phyloP scores from a whole-genome alignment of 2,888 invertebrate genomes.

The Phaedon cochleariae region DNA sequence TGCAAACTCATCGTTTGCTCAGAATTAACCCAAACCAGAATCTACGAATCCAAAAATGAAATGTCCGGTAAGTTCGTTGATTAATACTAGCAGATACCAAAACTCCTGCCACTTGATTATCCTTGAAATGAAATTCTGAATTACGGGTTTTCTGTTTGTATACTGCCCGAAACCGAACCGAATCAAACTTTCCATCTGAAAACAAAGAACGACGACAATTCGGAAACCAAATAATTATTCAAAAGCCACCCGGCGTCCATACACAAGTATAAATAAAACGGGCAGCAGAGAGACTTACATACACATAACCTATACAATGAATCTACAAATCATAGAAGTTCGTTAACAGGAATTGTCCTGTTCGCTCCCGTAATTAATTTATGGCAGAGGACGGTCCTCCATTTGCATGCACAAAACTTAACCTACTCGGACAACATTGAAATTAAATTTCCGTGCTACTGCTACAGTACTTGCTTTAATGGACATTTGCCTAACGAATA shows the following conservation, averaged over 20 bases:
- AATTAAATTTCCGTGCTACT: constrained; percentile 59
- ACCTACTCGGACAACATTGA: constrained; percentile 63
- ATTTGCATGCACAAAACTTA: constrained; percentile 63
- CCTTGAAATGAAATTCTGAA: too few species aligned
- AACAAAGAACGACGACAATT: background rate
- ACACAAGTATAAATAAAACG: constrained; percentile 9
- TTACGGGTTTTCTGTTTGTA: too few species aligned
- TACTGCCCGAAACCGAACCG: background rate
- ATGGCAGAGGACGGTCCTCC: constrained; percentile 55
- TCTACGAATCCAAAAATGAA: too few species aligned
- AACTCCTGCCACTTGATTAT: too few species aligned
- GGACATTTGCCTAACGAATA: constrained; percentile 63
- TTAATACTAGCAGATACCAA: too few species aligned
- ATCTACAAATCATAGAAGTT: constrained; percentile 60
- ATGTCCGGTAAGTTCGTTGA: too few species aligned
- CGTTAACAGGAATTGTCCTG: constrained; percentile 61
- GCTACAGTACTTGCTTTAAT: constrained; percentile 51
- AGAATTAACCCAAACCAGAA: too few species aligned
- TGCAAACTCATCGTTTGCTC: too few species aligned
- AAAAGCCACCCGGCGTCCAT: background rate
- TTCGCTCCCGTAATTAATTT: constrained; percentile 60
- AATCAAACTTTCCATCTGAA: background rate
- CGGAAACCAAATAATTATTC: constrained; percentile 6
- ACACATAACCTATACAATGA: constrained; percentile 52
- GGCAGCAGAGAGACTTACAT: constrained; percentile 10